A percentile compares a stretch with the other conserved stretches of the same genome.
Evolutionary conservation across 2,888 invertebrate species (phyloP).

Genomic region (Anthrax anthrax): DNA sequence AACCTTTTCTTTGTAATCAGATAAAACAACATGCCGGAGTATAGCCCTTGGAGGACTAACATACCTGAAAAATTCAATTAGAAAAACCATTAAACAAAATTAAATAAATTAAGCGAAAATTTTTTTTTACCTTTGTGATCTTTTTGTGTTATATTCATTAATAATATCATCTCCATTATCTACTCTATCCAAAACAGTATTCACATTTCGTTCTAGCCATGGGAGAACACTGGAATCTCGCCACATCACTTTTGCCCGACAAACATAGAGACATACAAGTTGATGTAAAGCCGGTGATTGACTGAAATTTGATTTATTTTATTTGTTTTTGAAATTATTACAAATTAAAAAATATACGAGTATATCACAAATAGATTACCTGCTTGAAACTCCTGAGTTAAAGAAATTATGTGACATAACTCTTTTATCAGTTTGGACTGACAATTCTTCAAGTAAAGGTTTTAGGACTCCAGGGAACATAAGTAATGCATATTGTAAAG

Average conservation of each 20-base stretch:
- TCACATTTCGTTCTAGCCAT: conserved; percentile 64
- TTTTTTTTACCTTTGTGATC: conserved; percentile 42
- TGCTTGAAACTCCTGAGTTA: conserved; percentile 24
- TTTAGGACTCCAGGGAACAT: conserved; percentile 69
- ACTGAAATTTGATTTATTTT: conserved; percentile 25
- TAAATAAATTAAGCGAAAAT: not conserved
- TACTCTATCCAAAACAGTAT: conserved; percentile 46
- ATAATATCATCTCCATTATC: conserved; percentile 45
- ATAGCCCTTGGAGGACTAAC: conserved; percentile 30
- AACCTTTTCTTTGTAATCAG: conserved; percentile 38
- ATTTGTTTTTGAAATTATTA: not conserved
- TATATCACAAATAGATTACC: conserved; percentile 15
- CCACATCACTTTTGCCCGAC: conserved; percentile 63
- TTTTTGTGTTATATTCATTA: conserved; percentile 45
- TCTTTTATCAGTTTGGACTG: conserved; percentile 51
- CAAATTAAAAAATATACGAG: conserved; percentile 6
- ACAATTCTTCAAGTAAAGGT: conserved; percentile 60
- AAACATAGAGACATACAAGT: conserved; percentile 56
- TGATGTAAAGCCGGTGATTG: conserved; percentile 52
- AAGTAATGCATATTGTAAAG: conserved; percentile 60
- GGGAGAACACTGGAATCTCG: conserved; percentile 55
- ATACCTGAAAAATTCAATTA: conserved; percentile 20
- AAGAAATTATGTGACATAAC: conserved; percentile 40
- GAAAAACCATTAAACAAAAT: no score
- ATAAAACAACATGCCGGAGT: conserved; percentile 30